A percentile compares a stretch with the other conserved stretches of the same genome.
Conservation (phyloP, 2,113 vertebrate genomes). For the Catharus bicknelli region DNA sequence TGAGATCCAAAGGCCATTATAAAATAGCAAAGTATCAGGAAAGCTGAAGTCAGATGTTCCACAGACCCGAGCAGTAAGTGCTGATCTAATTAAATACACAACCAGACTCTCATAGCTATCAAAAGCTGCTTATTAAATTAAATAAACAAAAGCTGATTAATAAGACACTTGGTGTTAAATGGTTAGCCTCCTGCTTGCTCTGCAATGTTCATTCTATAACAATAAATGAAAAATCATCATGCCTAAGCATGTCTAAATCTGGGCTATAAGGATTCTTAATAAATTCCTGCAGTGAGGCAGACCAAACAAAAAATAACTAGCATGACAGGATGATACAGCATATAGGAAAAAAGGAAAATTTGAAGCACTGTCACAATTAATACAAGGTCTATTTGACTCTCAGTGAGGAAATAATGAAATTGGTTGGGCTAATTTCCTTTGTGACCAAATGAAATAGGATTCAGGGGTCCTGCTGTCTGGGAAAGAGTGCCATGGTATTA, state of each 20-base stretch:
- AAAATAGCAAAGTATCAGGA: neutral
- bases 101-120: slow-evolving; percentile 34
- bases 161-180: slow-evolving; percentile 65
- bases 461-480: neutral
- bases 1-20: neutral
- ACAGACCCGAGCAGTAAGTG: neutral
- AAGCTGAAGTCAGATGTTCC: neutral
- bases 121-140: slow-evolving; percentile 67
- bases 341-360: slow-evolving; percentile 33
- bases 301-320: slow-evolving; percentile 49
- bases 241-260: slow-evolving; percentile 67
- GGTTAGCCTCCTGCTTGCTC: slow-evolving; percentile 54
- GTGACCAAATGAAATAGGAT: slow-evolving; percentile 9
- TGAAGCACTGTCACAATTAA: slow-evolving; percentile 59
- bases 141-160: slow-evolving; percentile 71
- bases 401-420: slow-evolving; percentile 15
- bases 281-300: slow-evolving; percentile 41
- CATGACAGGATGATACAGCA: slow-evolving; percentile 50
- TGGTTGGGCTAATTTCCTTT: neutral
- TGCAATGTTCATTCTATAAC: slow-evolving; percentile 34
- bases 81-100: slow-evolving; percentile 64
- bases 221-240: slow-evolving; percentile 72
- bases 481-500: neutral
- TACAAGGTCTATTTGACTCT: slow-evolving; percentile 29
- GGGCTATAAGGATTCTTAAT: slow-evolving; percentile 45